Base-by-base conservation (phyloP, 1,140 invertebrate genomes). In the Caligus rogercresseyi region DNA sequence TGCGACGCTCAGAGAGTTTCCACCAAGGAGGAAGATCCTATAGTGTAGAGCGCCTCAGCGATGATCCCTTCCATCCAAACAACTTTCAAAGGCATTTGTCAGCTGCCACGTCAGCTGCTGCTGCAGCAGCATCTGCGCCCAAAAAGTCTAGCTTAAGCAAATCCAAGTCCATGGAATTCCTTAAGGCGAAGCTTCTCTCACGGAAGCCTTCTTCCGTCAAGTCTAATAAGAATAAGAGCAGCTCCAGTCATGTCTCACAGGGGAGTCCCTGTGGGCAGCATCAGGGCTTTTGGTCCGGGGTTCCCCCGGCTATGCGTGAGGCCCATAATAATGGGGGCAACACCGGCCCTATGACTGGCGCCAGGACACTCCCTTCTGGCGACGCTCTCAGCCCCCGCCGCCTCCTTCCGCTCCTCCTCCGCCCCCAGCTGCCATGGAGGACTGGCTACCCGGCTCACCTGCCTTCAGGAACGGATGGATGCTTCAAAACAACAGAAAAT, bases 131-230 rank as follows among this genome's bases (percentile, higher is more conserved):
- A 11, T 43, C 31, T 11, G 7, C 31, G 31, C 31, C 31, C n/a
- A 43, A 43, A n/a, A 43, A 43, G 31, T 43, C 31, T 11, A 43
- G 31, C n/a, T 18, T 60, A 25, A 25, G 26, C n/a, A 60, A 60
- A 25, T 60, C 57, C 24, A 60, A 60, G 16, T 60, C 57, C 57
- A 60, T 60, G 57, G 57, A 60, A 20, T 60, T 60, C 24, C 57
- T 60, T n/a, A 60, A 60, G 57, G 57, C 57, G 16, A 60, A 60
- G 23, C 23, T 60, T 18, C 25, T 60, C 3, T 60, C 57, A 26
- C 23, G 57, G 26, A 60, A 60, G 21, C 24, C 57, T n/a, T 60
- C 57, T 1, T 25, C 57, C 23, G 31, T 43, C n/a, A 43, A 43
- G n/a, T 43, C 31, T n/a, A 43, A 43, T 7, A 43, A 43, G 7